A percentile compares a stretch with the other conserved stretches of the same genome.
Evolutionary conservation across 2,113 vertebrate genomes (phyloP).

Genomic region (Marcusenius ussheri): DNA sequence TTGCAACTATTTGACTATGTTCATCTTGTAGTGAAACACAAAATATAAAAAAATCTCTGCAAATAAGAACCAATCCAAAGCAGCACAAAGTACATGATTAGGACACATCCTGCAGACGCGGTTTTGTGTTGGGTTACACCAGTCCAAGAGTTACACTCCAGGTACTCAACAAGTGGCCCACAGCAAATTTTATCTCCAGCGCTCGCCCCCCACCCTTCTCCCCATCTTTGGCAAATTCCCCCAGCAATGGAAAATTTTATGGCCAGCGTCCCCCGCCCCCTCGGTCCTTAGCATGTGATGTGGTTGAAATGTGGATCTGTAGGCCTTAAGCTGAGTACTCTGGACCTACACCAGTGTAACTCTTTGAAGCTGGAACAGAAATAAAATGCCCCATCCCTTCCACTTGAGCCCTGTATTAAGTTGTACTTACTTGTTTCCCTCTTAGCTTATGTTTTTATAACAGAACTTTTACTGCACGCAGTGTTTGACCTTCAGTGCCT

Average conservation of each 20-base stretch:
- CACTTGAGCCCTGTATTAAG: neutral
- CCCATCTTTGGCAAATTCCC: neutral
- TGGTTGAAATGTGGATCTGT: neutral
- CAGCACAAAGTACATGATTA: neutral
- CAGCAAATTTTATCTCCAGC: neutral
- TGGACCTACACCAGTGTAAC: neutral
- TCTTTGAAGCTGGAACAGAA: neutral
- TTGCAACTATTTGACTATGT: neutral
- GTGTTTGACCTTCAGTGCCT: neutral
- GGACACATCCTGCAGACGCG: neutral
- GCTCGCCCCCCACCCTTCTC: neutral
- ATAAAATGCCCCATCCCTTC: neutral
- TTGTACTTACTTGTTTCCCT: neutral
- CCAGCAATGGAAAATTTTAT: neutral
- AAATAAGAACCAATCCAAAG: neutral
- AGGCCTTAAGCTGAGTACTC: neutral
- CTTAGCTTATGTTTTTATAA: neutral
- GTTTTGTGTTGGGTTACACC: neutral
- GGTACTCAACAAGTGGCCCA: neutral
- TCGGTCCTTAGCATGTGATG: neutral
- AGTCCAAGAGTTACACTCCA: neutral
- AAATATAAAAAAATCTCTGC: neutral
- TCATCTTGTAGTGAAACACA: neutral
- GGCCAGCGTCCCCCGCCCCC: neutral
- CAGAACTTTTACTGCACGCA: neutral